Percentiles rank a stretch among this genome's conserved stretches.
Conservation (phyloP, 37 sponge, comb jelly and placozoan genomes). For the Theonella swinhoei region DNA sequence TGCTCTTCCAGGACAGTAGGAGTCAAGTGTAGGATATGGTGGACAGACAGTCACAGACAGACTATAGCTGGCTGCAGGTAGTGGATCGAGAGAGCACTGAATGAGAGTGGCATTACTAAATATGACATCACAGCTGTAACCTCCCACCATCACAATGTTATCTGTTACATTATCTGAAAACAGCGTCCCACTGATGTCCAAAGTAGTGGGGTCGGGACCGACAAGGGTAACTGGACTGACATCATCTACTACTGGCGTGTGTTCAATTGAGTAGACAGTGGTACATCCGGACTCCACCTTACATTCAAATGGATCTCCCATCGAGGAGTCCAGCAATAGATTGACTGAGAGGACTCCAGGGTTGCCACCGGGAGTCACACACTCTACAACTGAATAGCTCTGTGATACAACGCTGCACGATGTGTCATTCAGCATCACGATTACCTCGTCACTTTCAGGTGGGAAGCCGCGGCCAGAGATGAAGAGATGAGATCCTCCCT, state of each 20-base stretch:
- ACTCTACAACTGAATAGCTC: conserved; percentile 18
- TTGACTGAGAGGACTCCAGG: background rate
- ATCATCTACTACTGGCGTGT: conserved; percentile 29
- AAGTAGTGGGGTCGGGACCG: background rate
- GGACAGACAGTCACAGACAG: conserved; percentile 19
- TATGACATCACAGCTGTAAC: background rate
- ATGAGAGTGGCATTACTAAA: background rate
- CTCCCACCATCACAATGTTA: conserved; percentile 19
- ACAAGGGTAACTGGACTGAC: conserved; percentile 15
- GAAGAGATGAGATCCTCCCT: conserved; percentile 63
- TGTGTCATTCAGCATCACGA: conserved; percentile 4
- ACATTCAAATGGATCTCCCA: background rate
- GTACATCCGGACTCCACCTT: conserved; percentile 10
- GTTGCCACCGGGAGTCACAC: background rate
- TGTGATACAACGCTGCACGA: conserved; percentile 2
- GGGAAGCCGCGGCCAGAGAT: conserved; percentile 54
- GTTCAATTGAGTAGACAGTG: conserved; percentile 19
- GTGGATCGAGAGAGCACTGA: background rate
- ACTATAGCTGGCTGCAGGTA: conserved; percentile 42
- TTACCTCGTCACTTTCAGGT: background rate
- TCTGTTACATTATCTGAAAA: background rate
- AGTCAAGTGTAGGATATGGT: background rate
- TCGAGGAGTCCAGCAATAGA: background rate
- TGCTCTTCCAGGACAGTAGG: conserved; percentile 6
- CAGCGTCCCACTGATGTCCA: conserved; percentile 8